Evolutionary conservation across 2,797 vertebrate species (phyloP), one percentile per base, ranked within the genome.

Genomic region (Hydrolagus colliei): DNA sequence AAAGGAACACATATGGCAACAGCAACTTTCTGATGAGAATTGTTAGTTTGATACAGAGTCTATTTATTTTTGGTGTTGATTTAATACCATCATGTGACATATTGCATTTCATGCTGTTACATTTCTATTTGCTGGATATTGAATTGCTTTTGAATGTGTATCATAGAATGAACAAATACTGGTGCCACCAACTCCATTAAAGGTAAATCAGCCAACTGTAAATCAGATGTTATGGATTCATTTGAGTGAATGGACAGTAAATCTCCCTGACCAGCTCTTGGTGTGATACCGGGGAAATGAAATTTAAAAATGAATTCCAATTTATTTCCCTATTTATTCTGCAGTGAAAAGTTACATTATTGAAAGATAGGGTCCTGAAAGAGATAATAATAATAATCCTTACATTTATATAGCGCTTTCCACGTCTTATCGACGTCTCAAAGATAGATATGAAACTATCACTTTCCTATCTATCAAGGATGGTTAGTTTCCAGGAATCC

Each of bases 401-500:
- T 27, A 27, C 27, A 27, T 27, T 27, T 27, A 27, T 27, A 27
- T 27, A 27, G 27, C 27, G 27, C 27, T 27, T 27, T 27, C 27
- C 27, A 27, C 27, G 27, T 27, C 27, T 27, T 27, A 27, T 27
- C 27, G 27, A 27, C 27, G 27, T 27, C 27, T 27, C 27, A 27
- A 27, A 27, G 27, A 27, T 27, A 27, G 27, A 27, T 84, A 84
- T 84, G 68, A 71, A 71, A 71, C 67, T 71, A 67, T 12, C 79
- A 84, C 32, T 20, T 32, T 84, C 65, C 79, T 84, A 84, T 84
- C 52, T 35, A 71, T 84, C 79, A 84, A 84, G n/a, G 41, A 63
- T 35, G 65, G 65, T 18, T 84, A 1, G 22, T 84, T 68, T 68
- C 32, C 65, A 68, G 18, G 8, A 68, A 1, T 41, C 65, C n/a